These are phyloP conservation scores for Polyboroides typus DNA, from an alignment of 2,797 vertebrate genomes.

Conservation along the genomic window DNA sequence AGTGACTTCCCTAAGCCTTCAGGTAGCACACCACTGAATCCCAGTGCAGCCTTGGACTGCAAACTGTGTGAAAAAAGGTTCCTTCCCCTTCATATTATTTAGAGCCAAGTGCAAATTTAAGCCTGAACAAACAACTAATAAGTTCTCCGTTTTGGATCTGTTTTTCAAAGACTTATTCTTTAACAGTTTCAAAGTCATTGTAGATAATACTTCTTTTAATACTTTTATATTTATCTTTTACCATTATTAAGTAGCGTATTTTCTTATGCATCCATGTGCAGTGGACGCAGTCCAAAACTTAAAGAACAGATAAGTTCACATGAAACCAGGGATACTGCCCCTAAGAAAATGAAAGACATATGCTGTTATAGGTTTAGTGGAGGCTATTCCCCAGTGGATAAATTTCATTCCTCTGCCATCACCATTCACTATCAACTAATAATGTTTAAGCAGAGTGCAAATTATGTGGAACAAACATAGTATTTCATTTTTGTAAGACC, in stretches of 20 bases:
- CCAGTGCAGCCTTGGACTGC: neutral
- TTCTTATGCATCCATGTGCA: neutral
- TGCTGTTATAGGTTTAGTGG: neutral
- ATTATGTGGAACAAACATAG: neutral
- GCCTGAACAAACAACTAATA: neutral
- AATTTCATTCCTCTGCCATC: neutral
- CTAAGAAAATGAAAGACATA: neutral
- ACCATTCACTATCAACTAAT: neutral
- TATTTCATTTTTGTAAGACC: neutral
- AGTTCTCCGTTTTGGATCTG: neutral
- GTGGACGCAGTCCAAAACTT: neutral
- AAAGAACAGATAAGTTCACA: neutral
- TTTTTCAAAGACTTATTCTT: neutral
- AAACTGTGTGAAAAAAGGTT: neutral
- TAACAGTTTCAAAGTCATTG: neutral
- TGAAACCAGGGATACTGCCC: neutral
- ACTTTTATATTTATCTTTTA: neutral
- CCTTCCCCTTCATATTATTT: neutral
- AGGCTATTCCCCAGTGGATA: neutral
- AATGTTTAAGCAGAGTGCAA: neutral
- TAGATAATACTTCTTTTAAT: neutral
- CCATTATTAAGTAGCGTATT: neutral
- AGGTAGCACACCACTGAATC: neutral
- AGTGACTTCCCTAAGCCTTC: neutral
- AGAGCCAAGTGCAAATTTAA: neutral